Conservation (phyloP, 2,113 vertebrate species). For the Bos taurus region DNA sequence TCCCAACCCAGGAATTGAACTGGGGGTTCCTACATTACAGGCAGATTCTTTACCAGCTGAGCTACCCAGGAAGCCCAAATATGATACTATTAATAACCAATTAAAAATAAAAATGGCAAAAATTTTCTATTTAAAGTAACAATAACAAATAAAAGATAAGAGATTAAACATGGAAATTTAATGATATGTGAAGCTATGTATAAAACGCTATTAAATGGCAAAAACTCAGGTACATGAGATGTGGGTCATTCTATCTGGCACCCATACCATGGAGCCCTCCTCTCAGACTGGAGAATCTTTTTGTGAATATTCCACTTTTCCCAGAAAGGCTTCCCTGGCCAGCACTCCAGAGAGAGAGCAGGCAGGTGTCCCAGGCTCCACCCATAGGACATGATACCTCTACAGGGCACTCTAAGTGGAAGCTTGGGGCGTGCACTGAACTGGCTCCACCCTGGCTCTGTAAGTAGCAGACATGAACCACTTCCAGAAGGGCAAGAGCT, state of each 20-base stretch:
- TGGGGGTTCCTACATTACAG: rapidly evolving
- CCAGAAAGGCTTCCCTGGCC: not conserved
- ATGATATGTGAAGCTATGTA: not conserved
- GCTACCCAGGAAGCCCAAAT: not conserved
- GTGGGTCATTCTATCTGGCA: not conserved
- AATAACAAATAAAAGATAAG: not conserved
- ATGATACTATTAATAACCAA: not conserved
- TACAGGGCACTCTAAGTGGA: no score
- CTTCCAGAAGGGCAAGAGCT: not conserved
- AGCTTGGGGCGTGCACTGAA: not conserved
- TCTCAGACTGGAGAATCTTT: not conserved
- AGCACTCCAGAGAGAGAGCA: no score
- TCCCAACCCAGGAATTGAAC: not conserved
- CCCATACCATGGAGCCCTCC: not conserved
- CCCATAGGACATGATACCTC: not conserved
- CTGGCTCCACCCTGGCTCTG: not conserved
- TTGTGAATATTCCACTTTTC: not conserved
- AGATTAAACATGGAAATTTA: not conserved
- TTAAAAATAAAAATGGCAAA: not conserved
- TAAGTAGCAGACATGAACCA: not conserved
- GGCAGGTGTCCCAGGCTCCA: not conserved
- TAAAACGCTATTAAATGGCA: not conserved
- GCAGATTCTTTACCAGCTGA: not conserved
- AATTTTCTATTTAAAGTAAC: not conserved
- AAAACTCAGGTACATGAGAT: not conserved